phyloP scores from a whole-genome alignment of 2,888 invertebrate genomes.

The Mesorhabditis sp. region DNA sequence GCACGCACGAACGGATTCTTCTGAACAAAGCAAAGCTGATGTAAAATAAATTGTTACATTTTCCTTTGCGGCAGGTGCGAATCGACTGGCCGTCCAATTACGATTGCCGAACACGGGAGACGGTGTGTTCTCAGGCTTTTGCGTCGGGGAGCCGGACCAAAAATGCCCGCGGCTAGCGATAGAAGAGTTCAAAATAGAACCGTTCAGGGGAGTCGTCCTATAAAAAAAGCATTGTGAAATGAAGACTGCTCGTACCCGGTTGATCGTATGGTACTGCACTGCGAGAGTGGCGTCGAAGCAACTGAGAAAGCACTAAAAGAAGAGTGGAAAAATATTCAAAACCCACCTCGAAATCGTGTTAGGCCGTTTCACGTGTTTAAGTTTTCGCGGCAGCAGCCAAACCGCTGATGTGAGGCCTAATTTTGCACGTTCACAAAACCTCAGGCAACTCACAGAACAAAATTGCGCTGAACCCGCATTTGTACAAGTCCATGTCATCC shows the following conservation, averaged over 20 bases:
- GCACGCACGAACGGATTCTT: not conserved
- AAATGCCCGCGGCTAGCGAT: too few relatives aligned
- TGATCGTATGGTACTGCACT: slow-evolving; percentile 19
- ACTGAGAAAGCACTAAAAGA: slow-evolving; percentile 44
- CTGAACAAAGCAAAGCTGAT: too few relatives aligned
- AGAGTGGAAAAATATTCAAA: not conserved
- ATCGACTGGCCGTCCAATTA: too few relatives aligned
- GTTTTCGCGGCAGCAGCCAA: slow-evolving; percentile 27
- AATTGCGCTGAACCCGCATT: not conserved
- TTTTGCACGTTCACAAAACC: not conserved
- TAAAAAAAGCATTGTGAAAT: not conserved
- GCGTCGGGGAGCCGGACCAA: not conserved
- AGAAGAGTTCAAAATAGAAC: not conserved
- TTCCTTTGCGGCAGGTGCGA: not conserved
- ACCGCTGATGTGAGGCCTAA: slow-evolving; percentile 19
- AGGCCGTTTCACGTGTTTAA: slow-evolving; percentile 24
- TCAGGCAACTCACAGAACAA: not conserved
- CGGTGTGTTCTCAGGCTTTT: not conserved
- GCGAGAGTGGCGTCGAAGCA: slow-evolving; percentile 43
- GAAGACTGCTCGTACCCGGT: slow-evolving; percentile 13
- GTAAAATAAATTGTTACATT: not conserved
- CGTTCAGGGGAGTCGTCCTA: slow-evolving; percentile 5
- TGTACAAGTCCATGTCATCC: not conserved
- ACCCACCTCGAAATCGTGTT: slow-evolving; percentile 15
- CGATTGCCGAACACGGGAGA: too few relatives aligned